Evolutionary conservation across 2,888 invertebrate species (phyloP).

Genomic region (Dilophus febrilis): DNA sequence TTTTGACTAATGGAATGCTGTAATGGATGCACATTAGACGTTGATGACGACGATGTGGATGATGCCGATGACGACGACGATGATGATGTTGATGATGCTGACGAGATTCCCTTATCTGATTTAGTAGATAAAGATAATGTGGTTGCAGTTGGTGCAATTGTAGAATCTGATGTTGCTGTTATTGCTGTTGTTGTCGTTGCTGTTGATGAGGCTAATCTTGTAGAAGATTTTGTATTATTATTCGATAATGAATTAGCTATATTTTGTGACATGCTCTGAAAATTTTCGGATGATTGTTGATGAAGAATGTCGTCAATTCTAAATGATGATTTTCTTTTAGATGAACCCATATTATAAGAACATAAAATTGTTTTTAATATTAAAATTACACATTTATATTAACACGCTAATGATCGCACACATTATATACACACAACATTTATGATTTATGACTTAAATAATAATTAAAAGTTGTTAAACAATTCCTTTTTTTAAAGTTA

Average conservation of each 20-base stretch:
- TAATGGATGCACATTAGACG: too few species aligned
- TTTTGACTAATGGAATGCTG: too few species aligned
- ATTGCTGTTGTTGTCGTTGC: neutral
- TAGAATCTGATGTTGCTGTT: neutral
- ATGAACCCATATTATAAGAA: conserved; percentile 4
- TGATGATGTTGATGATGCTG: neutral
- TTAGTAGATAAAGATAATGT: too few species aligned
- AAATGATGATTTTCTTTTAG: conserved; percentile 7
- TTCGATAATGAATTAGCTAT: too few species aligned
- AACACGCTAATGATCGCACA: too few species aligned
- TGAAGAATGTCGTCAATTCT: conserved; percentile 6
- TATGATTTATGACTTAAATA: too few species aligned
- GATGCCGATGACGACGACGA: neutral
- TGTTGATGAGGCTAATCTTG: neutral
- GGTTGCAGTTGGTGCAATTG: neutral
- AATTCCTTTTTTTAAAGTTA: too few species aligned
- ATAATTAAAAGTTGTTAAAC: too few species aligned
- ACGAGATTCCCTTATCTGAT: too few species aligned
- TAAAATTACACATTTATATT: neutral
- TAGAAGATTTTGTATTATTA: too few species aligned
- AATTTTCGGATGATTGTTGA: conserved; percentile 5
- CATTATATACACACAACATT: too few species aligned
- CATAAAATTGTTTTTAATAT: neutral
- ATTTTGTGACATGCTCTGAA: neutral
- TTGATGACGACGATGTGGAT: neutral